Evolutionary conservation across 2,888 invertebrate species (phyloP).

Genomic region (Carterocephalus palaemon): DNA sequence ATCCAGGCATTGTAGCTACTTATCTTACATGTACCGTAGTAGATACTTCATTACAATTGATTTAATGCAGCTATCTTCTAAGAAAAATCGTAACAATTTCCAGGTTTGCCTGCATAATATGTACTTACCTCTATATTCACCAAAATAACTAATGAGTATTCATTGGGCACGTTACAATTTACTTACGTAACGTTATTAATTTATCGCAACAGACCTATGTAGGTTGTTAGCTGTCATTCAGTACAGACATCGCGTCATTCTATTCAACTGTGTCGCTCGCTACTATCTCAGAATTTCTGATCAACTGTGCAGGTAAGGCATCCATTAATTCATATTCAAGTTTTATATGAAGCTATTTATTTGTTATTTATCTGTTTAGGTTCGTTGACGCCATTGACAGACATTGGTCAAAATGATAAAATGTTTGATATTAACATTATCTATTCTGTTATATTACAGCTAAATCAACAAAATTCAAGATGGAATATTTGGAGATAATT

Average conservation of each 20-base stretch:
- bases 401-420: no score
- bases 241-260: neutral
- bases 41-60: no score
- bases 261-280: conserved; percentile 7
- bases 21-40: no score
- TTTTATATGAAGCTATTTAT: neutral
- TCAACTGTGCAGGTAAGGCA: conserved; percentile 23
- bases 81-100: no score
- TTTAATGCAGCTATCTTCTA: no score
- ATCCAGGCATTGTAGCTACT: no score
- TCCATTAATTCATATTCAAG: neutral
- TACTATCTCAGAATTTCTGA: conserved; percentile 18
- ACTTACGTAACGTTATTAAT: conserved; percentile 14
- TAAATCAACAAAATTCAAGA: conserved; percentile 2
- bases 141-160: conserved; percentile 4
- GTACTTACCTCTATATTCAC: no score
- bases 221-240: conserved; percentile 4
- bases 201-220: conserved; percentile 10
- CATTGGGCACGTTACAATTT: conserved; percentile 9
- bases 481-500: neutral
- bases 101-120: no score
- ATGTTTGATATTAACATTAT: no score
- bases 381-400: neutral
- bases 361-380: conserved; percentile 1
- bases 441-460: no score